phyloP scores from a whole-genome alignment of 2,113 vertebrate genomes.

The Lepus timidus region DNA sequence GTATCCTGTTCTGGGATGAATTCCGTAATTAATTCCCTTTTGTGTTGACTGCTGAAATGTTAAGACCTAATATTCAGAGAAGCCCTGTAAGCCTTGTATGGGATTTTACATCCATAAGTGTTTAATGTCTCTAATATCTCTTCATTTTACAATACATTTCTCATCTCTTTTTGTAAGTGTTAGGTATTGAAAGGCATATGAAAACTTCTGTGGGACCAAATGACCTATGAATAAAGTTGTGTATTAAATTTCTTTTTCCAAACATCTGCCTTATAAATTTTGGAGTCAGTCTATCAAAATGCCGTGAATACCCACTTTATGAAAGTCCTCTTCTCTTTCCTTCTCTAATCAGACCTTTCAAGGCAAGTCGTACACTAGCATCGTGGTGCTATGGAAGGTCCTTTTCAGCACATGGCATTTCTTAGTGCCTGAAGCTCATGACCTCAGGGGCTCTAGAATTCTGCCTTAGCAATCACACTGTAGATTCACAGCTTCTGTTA shows the following conservation, averaged over 20 bases:
- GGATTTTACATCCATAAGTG: neutral
- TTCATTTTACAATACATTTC: neutral
- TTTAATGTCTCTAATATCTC: neutral
- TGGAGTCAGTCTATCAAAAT: neutral
- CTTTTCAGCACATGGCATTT: neutral
- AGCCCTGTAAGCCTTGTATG: neutral
- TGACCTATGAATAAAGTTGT: conserved; percentile 8
- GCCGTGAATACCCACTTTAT: neutral
- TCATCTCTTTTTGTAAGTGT: conserved; percentile 3
- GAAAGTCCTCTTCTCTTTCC: neutral
- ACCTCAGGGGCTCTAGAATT: neutral
- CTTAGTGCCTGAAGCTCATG: neutral
- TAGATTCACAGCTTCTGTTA: neutral
- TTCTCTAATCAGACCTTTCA: neutral
- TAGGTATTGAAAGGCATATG: neutral
- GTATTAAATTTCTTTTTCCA: neutral
- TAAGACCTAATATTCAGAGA: neutral
- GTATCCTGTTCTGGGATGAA: neutral
- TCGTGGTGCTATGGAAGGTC: neutral
- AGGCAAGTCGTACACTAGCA: neutral
- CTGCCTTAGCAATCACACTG: neutral
- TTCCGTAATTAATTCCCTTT: neutral
- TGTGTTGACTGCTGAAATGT: neutral
- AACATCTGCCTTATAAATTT: neutral
- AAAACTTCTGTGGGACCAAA: neutral